These are phyloP conservation scores for Drosophila pseudoobscura DNA, from an alignment of 1,140 invertebrate species.

Conservation along the genomic window DNA sequence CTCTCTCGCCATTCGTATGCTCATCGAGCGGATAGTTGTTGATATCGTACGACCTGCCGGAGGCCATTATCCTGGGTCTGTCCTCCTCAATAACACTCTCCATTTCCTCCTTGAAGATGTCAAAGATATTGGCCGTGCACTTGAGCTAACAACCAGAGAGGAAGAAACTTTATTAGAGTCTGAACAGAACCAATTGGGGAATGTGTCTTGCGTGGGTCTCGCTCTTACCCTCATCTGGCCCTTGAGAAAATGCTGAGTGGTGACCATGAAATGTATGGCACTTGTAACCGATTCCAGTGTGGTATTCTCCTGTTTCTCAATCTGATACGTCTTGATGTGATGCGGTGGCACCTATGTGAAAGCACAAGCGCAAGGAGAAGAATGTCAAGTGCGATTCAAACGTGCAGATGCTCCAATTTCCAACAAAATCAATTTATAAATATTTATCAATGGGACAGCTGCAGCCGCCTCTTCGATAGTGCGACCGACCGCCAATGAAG, in stretches of 20 bases:
- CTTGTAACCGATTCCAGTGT: conserved; percentile 78
- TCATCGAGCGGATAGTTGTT: conserved; percentile 78
- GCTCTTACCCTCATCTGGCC: conserved; percentile 85
- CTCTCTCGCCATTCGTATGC: conserved; percentile 60
- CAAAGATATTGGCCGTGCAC: conserved; percentile 78
- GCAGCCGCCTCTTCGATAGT: conserved; percentile 40
- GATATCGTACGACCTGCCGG: conserved; percentile 78
- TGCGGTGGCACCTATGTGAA: conserved; percentile 71
- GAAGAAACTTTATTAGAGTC: conserved; percentile 20
- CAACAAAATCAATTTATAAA: conserved; percentile 68
- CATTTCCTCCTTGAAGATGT: conserved; percentile 82
- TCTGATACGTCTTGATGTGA: conserved; percentile 80
- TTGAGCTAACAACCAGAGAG: conserved; percentile 62
- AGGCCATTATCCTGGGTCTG: conserved; percentile 80
- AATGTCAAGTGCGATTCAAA: conserved; percentile 54
- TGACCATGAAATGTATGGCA: conserved; percentile 84
- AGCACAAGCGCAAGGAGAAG: conserved; percentile 2
- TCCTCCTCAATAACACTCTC: conserved; percentile 82
- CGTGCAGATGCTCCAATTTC: conserved; percentile 16
- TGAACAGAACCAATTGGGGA: background rate
- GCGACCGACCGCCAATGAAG: conserved; percentile 26
- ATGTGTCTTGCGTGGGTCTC: conserved; percentile 12
- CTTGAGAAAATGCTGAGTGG: conserved; percentile 85
- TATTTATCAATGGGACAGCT: conserved; percentile 56
- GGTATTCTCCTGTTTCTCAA: conserved; percentile 71